Conservation (phyloP, 1,140 invertebrate species). For the Drosophila nigrodunni region DNA sequence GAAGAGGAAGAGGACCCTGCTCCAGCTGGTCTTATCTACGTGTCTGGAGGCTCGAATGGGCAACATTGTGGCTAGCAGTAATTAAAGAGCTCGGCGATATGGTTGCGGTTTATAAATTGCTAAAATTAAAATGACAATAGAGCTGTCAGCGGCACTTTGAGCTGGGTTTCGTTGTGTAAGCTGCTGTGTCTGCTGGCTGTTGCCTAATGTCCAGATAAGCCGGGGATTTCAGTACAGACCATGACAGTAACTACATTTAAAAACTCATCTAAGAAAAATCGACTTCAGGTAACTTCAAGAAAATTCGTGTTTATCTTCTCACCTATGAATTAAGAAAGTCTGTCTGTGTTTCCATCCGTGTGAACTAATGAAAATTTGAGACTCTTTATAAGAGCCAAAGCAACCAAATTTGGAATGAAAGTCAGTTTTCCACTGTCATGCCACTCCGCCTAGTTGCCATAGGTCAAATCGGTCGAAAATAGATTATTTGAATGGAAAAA, state of each 20-base stretch:
- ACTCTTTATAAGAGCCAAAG: too few relatives aligned
- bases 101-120: slow-evolving; percentile 75
- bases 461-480: too few relatives aligned
- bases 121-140: slow-evolving; percentile 78
- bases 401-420: too few relatives aligned
- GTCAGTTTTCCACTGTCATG: too few relatives aligned
- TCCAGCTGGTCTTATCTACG: slow-evolving; percentile 62
- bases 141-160: slow-evolving; percentile 76
- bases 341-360: too few relatives aligned
- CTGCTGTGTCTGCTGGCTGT: slow-evolving; percentile 15
- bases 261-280: not conserved
- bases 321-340: too few relatives aligned
- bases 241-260: not conserved
- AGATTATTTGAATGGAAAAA: too few relatives aligned
- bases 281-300: too few relatives aligned
- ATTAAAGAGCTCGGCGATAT: slow-evolving; percentile 65
- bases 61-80: slow-evolving; percentile 61
- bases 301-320: too few relatives aligned
- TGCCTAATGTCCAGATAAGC: slow-evolving; percentile 34
- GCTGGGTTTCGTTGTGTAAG: slow-evolving; percentile 45
- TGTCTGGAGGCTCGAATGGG: slow-evolving; percentile 52
- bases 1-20: not conserved
- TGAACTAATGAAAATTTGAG: too few relatives aligned
- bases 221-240: slow-evolving; percentile 17
- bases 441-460: too few relatives aligned